Base-by-base conservation (phyloP, 2,888 invertebrate species). In the Ommatoiulus sabulosus region DNA sequence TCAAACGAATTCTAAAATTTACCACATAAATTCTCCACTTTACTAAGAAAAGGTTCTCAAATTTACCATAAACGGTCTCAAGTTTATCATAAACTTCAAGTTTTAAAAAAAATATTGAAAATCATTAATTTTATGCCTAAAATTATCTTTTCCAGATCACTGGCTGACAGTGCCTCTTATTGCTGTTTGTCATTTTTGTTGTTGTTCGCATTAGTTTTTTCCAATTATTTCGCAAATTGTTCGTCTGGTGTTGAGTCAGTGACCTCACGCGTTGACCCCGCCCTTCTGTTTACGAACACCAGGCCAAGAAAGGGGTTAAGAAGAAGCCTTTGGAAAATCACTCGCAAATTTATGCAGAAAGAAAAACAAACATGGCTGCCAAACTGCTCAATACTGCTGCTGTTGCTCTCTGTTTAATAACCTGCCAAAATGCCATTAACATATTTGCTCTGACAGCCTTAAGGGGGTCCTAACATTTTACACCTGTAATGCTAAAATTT, bases 191-290 rank as follows among this genome's bases (percentile, higher is more conserved):
- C 35, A 35, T 35, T 35, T 35, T 35, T 35, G 35, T 35, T 35
- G 35, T 35, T 35, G 35, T 35, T 35, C 35, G 35, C 35, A 35
- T 35, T 35, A 35, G 35, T 35, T 35, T 35, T 35, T 35, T 35
- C 46, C 1, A 46, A 12, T 46, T 46, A 46, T 46, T 46, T 46
- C 46, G 46, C 35, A 35, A 35, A 35, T 35, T 35, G 35, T 35
- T 35, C 35, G 35, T 57, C n/a, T 12, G 57, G 35, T 35, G 57
- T n/a, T 57, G 5, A 57, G 57, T 57, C 57, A 57, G 57, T n/a
- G 57, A 57, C 57, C 57, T n/a, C 57, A 57, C 57, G 57, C 57
- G n/a, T 57, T 57, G 57, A 57, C 57, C 57, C 57, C 57, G 17
- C n/a, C n/a, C 57, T 57, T n/a, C n/a, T 57, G 57, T 57, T 57